phyloP scores from a whole-genome alignment of 1,140 invertebrate species.

The Delia radicum region DNA sequence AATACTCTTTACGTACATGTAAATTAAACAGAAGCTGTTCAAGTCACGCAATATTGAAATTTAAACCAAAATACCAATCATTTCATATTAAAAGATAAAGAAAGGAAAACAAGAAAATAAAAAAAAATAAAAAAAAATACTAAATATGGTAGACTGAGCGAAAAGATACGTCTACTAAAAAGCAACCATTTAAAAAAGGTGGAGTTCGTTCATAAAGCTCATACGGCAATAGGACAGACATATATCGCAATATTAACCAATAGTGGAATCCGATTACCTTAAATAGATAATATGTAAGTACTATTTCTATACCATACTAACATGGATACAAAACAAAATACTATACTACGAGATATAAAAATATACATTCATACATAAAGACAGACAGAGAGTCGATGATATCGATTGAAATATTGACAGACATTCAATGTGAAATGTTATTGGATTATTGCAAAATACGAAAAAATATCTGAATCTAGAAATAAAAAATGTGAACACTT shows the following conservation, averaged over 20 bases:
- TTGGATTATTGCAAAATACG: too few relatives aligned
- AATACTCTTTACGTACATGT: slow-evolving; percentile 8
- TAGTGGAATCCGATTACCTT: slow-evolving; percentile 12
- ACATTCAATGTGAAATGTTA: slow-evolving; percentile 5
- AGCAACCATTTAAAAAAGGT: neutral
- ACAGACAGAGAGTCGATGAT: neutral
- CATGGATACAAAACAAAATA: too few relatives aligned
- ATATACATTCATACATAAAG: neutral
- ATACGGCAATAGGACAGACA: neutral
- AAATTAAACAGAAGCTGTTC: slow-evolving; percentile 20
- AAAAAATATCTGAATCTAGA: too few relatives aligned
- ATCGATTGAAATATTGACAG: slow-evolving; percentile 13
- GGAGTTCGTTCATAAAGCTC: neutral
- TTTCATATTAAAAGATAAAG: neutral
- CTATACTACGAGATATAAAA: too few relatives aligned
- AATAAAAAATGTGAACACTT: too few relatives aligned
- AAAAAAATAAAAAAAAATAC: neutral
- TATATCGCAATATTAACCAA: neutral
- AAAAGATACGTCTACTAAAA: neutral
- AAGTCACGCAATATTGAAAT: slow-evolving; percentile 22
- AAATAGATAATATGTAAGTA: neutral
- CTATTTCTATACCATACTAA: too few relatives aligned
- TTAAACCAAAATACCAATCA: slow-evolving; percentile 21
- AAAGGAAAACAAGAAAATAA: neutral
- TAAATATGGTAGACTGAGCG: neutral